phyloP scores from a whole-genome alignment of 2,888 invertebrate genomes.

The Patella pellucida region DNA sequence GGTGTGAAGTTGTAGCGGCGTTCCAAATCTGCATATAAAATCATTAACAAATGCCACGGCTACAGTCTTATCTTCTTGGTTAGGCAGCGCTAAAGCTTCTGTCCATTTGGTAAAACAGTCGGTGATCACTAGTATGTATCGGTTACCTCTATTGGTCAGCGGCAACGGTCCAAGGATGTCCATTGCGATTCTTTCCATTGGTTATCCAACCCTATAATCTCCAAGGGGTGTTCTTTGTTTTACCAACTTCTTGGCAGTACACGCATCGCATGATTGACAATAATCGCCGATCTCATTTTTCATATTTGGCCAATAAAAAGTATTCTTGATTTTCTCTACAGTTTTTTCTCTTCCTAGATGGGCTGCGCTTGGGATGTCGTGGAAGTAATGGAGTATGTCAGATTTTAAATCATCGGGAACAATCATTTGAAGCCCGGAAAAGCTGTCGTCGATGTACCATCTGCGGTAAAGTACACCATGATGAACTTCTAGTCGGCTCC shows the following conservation, averaged over 20 bases:
- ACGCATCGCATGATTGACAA: background rate
- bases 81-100: constrained; percentile 15
- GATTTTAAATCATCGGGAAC: background rate
- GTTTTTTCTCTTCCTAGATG: constrained; percentile 12
- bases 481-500: background rate
- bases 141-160: constrained; percentile 9
- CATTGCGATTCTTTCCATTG: constrained; percentile 15
- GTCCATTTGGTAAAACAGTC: constrained; percentile 21
- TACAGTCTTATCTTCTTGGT: constrained; percentile 15
- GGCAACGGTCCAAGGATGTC: constrained; percentile 18
- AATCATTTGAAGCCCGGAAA: background rate
- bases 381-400: background rate
- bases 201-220: constrained; percentile 7
- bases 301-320: constrained; percentile 18
- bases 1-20: constrained; percentile 3
- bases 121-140: constrained; percentile 4
- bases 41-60: background rate
- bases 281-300: background rate
- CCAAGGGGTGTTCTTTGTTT: background rate
- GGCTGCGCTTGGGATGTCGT: constrained; percentile 3
- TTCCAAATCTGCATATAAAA: constrained; percentile 17
- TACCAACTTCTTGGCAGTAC: constrained; percentile 3
- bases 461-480: background rate
- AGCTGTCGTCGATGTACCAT: background rate
- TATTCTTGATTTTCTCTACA: background rate